phyloP scores from a whole-genome alignment of 2,113 vertebrate species.

The Leuciscus idus region DNA sequence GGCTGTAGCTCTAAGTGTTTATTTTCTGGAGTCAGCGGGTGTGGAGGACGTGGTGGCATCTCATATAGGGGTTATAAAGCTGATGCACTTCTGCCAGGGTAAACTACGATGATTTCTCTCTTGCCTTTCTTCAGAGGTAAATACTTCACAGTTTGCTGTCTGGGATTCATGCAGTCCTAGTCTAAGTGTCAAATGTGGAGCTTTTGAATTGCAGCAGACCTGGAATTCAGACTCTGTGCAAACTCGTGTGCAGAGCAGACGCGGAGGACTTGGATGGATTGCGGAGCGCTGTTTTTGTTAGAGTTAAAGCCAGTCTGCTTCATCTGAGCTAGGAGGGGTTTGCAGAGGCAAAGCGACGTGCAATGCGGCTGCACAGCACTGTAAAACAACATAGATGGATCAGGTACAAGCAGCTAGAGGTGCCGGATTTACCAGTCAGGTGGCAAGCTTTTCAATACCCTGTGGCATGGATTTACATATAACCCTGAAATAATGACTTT shows the following conservation, averaged over 20 bases:
- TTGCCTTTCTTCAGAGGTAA: slow-evolving; percentile 60
- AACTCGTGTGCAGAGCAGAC: slow-evolving; percentile 36
- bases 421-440: slow-evolving; percentile 6
- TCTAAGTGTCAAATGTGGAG: slow-evolving; percentile 62
- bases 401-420: not conserved
- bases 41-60: slow-evolving; percentile 21
- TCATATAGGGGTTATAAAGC: slow-evolving; percentile 47
- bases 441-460: slow-evolving; percentile 32
- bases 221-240: slow-evolving; percentile 50
- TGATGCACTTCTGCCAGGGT: slow-evolving; percentile 64
- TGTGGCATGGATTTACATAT: slow-evolving; percentile 23
- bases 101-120: slow-evolving; percentile 69
- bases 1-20: slow-evolving; percentile 30
- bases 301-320: slow-evolving; percentile 16
- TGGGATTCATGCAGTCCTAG: slow-evolving; percentile 60
- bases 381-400: not conserved
- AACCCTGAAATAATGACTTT: slow-evolving; percentile 22
- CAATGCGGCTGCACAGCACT: not conserved
- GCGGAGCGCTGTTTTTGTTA: slow-evolving; percentile 33
- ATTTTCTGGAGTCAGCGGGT: slow-evolving; percentile 35
- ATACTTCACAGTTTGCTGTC: slow-evolving; percentile 66
- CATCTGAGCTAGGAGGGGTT: not conserved
- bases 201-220: slow-evolving; percentile 39
- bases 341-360: not conserved
- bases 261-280: slow-evolving; percentile 29